Conservation (phyloP, 2,113 vertebrate species). For the Aviceda subcristata region DNA sequence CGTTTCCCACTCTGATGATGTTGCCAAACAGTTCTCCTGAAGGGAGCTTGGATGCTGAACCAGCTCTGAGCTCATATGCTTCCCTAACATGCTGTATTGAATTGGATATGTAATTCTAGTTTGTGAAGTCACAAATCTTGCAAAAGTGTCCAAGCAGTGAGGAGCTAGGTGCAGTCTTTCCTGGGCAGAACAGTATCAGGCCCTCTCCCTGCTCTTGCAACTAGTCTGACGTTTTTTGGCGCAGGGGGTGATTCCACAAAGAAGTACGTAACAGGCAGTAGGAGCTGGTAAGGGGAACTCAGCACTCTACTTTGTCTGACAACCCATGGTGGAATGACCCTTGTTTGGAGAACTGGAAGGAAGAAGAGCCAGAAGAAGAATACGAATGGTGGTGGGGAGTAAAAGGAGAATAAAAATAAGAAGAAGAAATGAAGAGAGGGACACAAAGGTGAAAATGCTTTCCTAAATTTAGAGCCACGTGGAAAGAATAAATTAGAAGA, state of each 20-base stretch:
- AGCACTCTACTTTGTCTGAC: neutral
- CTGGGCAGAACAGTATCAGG: neutral
- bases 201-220: neutral
- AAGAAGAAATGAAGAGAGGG: neutral
- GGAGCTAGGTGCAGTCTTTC: neutral
- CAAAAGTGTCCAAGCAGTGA: neutral
- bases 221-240: neutral
- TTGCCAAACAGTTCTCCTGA: neutral
- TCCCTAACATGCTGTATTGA: neutral
- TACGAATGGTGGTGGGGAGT: neutral
- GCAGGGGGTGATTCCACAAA: neutral
- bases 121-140: neutral
- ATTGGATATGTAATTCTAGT: neutral
- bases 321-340: neutral
- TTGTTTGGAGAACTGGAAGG: neutral
- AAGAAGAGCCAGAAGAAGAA: neutral
- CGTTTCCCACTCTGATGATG: neutral
- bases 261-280: neutral
- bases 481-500: neutral
- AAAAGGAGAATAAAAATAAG: neutral
- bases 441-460: neutral
- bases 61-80: neutral
- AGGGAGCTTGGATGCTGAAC: neutral
- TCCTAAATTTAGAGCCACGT: neutral
- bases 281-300: neutral